Base-by-base conservation (phyloP, 2,113 vertebrate species). In the Bubo scandiacus region DNA sequence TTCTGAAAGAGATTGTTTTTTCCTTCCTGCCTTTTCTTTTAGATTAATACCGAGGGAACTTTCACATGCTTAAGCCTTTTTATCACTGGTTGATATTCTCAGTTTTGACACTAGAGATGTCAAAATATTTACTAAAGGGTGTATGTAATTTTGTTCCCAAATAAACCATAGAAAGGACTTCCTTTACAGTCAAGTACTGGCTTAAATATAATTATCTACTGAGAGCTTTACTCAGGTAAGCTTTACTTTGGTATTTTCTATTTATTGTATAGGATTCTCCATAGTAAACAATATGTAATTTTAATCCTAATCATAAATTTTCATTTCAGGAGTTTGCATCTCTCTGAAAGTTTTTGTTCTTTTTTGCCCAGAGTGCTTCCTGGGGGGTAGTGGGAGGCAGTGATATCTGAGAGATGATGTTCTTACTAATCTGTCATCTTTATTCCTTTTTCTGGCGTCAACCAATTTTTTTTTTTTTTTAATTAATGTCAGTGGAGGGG, bases 11-110 rank as follows among this genome's bases (percentile, higher is more conserved):
- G 66, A 77, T 72, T 94, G 85, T 88, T 97, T 96, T 91, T 95
- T 85, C 82, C 93, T 95, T 96, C 96, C 92, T 92, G 90, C n/a
- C 86, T 90, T 94, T 91, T 74, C 26, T 58, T 94, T 90, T 79
- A 67, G 18, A 75, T 71, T 47, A 88, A 65, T 65, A 42, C 32
- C 68, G 78, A 72, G 34, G 23, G 59, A 20, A 77, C 63, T 92
- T 83, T 71, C 54, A 62, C 67, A 86, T 63, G 34, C 43, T 77
- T 86, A 68, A 86, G 27, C 43, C 30, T 72, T 95, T 81, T 86
- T 95, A 70, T 80, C 79, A 62, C 36, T 71, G 29, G 12, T 21
- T 72, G 34, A 70, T 82, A 80, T 40, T 92, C 62, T 80, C 45
- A 73, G 92, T 90, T 95, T 92, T 93, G 75, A 86, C 72, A 84